Evolutionary conservation across 92 coral and sea anemone species (phyloP).

Genomic region (Hydrozoanthus gracilis): DNA sequence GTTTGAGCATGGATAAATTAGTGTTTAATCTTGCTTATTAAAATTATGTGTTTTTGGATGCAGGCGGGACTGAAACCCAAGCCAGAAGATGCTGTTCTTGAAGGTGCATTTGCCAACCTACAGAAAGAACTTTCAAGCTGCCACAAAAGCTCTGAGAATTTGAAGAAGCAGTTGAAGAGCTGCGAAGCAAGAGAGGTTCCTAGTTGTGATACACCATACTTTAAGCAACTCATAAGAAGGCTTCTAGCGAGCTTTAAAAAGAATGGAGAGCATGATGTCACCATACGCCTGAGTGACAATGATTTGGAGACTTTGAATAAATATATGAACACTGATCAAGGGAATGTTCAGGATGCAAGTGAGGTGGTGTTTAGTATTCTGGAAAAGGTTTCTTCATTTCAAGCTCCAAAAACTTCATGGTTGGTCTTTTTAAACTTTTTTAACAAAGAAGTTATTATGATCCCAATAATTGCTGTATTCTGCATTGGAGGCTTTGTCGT

Average conservation of each 20-base stretch:
- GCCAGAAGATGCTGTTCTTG: constrained; percentile 26
- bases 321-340: constrained; percentile 60
- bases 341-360: constrained; percentile 75
- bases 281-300: constrained; percentile 51
- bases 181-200: constrained; percentile 44
- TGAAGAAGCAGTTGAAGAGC: background rate
- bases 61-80: background rate
- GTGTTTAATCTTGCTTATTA: background rate
- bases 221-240: constrained; percentile 73
- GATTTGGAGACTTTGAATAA: constrained; percentile 59
- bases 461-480: constrained; percentile 42
- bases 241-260: constrained; percentile 64
- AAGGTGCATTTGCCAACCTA: constrained; percentile 43
- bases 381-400: constrained; percentile 27
- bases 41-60: background rate
- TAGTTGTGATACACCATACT: constrained; percentile 82
- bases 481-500: constrained; percentile 43
- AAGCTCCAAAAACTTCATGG: constrained; percentile 26
- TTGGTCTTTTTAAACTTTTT: constrained; percentile 38
- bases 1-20: background rate
- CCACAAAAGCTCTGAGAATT: constrained; percentile 28
- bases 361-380: constrained; percentile 62
- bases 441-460: constrained; percentile 55
- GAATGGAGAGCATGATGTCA: constrained; percentile 58
- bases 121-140: constrained; percentile 55